Base-by-base conservation (phyloP, 2,888 invertebrate genomes). In the Caenorhabditis sinica region DNA sequence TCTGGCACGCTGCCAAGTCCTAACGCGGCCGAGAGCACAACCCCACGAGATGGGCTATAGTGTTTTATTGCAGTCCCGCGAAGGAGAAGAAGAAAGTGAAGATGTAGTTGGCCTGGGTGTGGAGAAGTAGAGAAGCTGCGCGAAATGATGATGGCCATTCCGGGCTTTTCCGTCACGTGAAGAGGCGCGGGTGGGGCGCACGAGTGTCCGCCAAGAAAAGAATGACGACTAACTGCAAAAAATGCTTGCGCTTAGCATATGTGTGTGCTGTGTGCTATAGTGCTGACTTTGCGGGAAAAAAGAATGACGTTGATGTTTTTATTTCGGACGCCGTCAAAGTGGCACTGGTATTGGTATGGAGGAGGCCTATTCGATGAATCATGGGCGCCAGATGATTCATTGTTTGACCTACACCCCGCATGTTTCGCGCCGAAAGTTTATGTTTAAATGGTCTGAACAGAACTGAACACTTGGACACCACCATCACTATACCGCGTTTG, bases 341-440 rank as follows among this genome's bases (percentile, higher is more conserved):
- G 72, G 79, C 69, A 53, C 61, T 60, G 74, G 76, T 76, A 76
- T 76, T 20, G 49, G 53, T 53, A 15, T 28, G 28, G 28, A 13
- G 49, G 40, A 45, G 58, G 53, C 72, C 79, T 33, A 63, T 56
- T 45, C 51, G 56, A 66, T 80, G 80, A 80, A 80, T 80, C 80
- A 80, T 66, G 69, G 69, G 69, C 69, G 61, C 69, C 60, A 45
- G 20, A 56, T 80, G 80, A 80, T 66, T 80, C 80, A 73, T 72
- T 80, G 80, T 80, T 80, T 80, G 80, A 73, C 80, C 72, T 80
- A 72, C 80, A 66, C 80, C n/a, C 80, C 60, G 71, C 80, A 72
- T 80, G 72, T 72, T 72, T 80, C 72, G 66, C 72, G 58, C 65
- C 30, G 25, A 40, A 73, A 20, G 30, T 43, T 30, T 65, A 17